Evolutionary conservation across 2,113 vertebrate genomes (phyloP).

Genomic region (Anolis sagrei): DNA sequence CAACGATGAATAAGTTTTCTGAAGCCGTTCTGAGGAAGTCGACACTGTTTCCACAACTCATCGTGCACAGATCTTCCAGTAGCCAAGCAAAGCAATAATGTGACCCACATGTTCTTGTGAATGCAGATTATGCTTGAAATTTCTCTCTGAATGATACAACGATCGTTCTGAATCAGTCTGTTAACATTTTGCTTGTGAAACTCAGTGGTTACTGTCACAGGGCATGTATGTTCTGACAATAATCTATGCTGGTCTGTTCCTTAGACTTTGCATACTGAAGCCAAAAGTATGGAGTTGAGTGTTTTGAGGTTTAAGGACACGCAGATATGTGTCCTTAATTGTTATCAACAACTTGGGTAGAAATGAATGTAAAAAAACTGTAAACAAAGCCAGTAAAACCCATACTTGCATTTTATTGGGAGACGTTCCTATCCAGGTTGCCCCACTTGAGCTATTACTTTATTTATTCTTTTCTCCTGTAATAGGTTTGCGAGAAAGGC

Average conservation of each 20-base stretch:
- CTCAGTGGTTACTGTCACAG: too few species aligned
- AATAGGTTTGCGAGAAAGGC: slow-evolving; percentile 86
- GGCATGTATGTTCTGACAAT: background rate
- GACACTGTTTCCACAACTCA: too few species aligned
- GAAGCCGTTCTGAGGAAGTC: too few species aligned
- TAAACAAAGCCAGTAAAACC: background rate
- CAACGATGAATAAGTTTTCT: too few species aligned
- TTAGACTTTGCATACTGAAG: background rate
- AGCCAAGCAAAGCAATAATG: too few species aligned
- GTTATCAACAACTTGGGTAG: background rate
- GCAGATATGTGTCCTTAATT: background rate
- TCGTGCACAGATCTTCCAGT: too few species aligned
- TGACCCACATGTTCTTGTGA: too few species aligned
- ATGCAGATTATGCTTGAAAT: too few species aligned
- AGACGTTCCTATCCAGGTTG: background rate
- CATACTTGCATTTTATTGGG: background rate
- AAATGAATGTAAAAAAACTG: background rate
- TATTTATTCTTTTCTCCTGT: slow-evolving; percentile 38
- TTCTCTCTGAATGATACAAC: too few species aligned
- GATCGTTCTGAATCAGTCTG: too few species aligned
- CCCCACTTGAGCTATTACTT: background rate
- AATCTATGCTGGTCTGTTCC: background rate
- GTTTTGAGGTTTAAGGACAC: background rate
- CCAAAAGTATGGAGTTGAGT: background rate
- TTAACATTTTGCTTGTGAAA: too few species aligned